Evolutionary conservation across 2,113 vertebrate genomes (phyloP).

Genomic region (Eonycteris spelaea): DNA sequence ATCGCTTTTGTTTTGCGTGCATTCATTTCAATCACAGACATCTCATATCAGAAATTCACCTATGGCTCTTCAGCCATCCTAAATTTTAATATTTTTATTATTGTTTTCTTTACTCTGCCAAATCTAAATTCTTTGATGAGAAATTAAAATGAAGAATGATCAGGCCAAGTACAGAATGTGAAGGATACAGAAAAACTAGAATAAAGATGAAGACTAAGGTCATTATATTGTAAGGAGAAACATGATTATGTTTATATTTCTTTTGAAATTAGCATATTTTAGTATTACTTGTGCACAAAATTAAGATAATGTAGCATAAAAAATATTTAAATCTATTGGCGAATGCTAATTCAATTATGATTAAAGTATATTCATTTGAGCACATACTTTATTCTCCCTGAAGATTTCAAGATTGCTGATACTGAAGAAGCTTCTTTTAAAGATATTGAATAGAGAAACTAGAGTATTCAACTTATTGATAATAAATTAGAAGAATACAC

Average conservation of each 20-base stretch:
- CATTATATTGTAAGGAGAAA: not conserved
- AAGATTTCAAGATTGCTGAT: constrained; percentile 20
- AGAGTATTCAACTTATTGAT: not conserved
- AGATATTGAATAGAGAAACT: not conserved
- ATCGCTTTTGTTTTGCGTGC: constrained; percentile 44
- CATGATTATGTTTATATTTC: constrained; percentile 8
- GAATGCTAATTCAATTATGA: not conserved
- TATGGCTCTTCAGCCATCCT: not conserved
- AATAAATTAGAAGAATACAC: not conserved
- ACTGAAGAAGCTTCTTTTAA: not conserved
- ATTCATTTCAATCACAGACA: constrained; percentile 69
- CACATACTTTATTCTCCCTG: not conserved
- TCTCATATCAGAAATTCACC: constrained; percentile 53
- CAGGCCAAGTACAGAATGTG: not conserved
- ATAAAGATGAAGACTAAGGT: not conserved
- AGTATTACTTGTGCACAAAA: not conserved
- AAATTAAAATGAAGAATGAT: constrained; percentile 30
- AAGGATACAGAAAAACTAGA: constrained; percentile 2
- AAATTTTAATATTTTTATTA: constrained; percentile 41
- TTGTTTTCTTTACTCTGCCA: constrained; percentile 3
- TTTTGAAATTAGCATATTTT: constrained; percentile 29
- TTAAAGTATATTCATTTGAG: not conserved
- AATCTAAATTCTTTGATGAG: constrained; percentile 28
- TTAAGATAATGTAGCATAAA: not conserved
- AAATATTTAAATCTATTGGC: constrained; percentile 19